Evolutionary conservation across 2,113 vertebrate genomes (phyloP), one percentile per base, ranked within the genome.

Genomic region (Lycaon pictus): DNA sequence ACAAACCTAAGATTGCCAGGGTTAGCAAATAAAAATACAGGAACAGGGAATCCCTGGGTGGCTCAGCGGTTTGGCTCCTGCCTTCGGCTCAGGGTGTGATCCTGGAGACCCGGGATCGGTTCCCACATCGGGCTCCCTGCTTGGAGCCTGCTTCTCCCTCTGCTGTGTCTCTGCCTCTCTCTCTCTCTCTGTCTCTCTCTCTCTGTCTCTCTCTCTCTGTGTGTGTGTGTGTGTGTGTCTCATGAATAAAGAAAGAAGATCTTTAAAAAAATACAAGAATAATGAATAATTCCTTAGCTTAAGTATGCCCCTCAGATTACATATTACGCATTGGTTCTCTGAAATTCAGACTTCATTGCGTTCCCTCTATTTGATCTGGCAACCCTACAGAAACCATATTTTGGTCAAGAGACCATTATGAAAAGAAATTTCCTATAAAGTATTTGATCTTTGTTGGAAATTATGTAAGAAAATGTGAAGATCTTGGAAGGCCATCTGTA

Each of bases 371-470:
- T 90, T 95, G 60, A 51, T 65, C 74, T 86, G 29, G 72, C 67
- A 96, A 51, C 20, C 32, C 76, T 77, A 23, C 35, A 58, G 58
- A 90, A 48, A 69, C 15, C 7, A 37, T 55, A 48, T 89, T 91
- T 82, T 89, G 58, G 92, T 55, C 43, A 2, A 86, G 93, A 95
- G 32, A 60, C 53, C 76, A 51, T 62, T 91, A 32, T 69, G 29
- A 83, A 91, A 79, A 65, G 25, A 84, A 76, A 13, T 55, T 7
- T 65, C 85, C 72, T 62, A 1, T 82, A 48, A 27, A 82, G 19
- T 32, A 19, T 86, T 77, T 88, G 48, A 32, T 96, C 55, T n/a
- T 83, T 76, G 29, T 90, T 86, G 43, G 37, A 85, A 91, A 79
- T 95, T 56, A 29, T 15, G 7, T 90, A 60, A 69, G 23, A 79